Conservation (phyloP, 1,140 invertebrate genomes). For the Dendroctonus valens region DNA sequence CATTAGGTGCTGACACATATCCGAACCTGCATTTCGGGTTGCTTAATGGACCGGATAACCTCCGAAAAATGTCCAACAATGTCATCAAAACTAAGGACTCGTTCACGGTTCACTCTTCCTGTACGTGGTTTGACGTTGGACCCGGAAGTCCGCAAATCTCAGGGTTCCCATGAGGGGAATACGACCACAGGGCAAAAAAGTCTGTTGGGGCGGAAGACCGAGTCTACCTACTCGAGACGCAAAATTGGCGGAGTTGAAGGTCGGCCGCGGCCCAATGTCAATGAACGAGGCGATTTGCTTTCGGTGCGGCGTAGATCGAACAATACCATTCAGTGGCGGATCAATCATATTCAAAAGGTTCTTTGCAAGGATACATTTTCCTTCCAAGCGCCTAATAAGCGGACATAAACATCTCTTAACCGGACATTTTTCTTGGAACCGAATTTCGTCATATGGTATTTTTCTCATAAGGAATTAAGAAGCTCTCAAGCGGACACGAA, state of each 20-base stretch:
- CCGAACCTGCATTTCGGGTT: not conserved
- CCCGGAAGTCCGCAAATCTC: conserved; percentile 6
- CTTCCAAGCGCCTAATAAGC: no score
- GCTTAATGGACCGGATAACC: not conserved
- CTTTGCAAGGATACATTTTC: no score
- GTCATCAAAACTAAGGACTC: conserved; percentile 11
- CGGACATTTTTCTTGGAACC: no score
- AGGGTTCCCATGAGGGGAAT: not conserved
- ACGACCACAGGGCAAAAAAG: not conserved
- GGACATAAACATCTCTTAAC: no score
- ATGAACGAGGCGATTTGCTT: conserved; percentile 39
- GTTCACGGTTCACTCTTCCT: conserved; percentile 1
- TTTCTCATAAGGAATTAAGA: no score
- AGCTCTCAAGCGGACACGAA: no score
- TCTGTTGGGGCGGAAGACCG: not conserved
- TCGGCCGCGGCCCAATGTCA: conserved; percentile 46
- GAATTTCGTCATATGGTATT: no score
- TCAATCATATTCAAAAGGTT: no score
- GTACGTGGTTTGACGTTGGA: not conserved
- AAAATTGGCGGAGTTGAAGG: conserved; percentile 50
- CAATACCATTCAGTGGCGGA: conserved; percentile 13
- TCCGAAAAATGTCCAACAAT: conserved; percentile 1
- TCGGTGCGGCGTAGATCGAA: conserved; percentile 23
- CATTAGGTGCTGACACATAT: not conserved
- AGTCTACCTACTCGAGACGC: conserved; percentile 34